A percentile compares a stretch with the other conserved stretches of the same genome.
Conservation (phyloP, 2,797 vertebrate genomes). For the Amazona ochrocephala region DNA sequence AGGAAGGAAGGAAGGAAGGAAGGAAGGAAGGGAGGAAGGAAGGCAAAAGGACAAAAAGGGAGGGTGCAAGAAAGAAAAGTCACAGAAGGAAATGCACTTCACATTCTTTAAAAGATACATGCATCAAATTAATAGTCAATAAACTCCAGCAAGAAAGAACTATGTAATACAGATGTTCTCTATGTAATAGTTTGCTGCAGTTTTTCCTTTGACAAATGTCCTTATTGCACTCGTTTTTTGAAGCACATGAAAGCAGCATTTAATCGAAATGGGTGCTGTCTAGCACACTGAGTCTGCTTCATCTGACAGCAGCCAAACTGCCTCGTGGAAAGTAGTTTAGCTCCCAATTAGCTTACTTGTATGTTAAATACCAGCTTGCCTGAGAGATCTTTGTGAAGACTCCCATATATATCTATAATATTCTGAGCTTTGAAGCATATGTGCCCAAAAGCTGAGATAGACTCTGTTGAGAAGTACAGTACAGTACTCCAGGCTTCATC, state of each 20-base stretch:
- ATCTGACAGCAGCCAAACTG: slow-evolving; percentile 82
- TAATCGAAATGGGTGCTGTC: slow-evolving; percentile 78
- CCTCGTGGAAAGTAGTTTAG: slow-evolving; percentile 80
- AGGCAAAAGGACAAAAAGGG: not conserved
- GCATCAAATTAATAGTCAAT: slow-evolving; percentile 83
- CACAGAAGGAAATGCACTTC: slow-evolving; percentile 63
- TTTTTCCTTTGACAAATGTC: slow-evolving; percentile 83
- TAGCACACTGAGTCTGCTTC: slow-evolving; percentile 72
- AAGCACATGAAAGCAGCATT: slow-evolving; percentile 78
- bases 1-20: no score
- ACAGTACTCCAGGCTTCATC: slow-evolving; percentile 70
- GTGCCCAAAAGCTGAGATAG: slow-evolving; percentile 72
- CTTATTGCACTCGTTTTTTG: slow-evolving; percentile 76
- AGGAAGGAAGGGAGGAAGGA: no score
- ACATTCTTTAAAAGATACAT: slow-evolving; percentile 79
- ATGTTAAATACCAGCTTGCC: slow-evolving; percentile 84
- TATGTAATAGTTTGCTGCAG: slow-evolving; percentile 77
- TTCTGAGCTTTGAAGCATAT: slow-evolving; percentile 80
- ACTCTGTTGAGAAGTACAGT: slow-evolving; percentile 72
- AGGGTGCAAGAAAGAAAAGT: slow-evolving; percentile 48
- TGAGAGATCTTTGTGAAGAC: slow-evolving; percentile 77
- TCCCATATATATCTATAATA: slow-evolving; percentile 77
- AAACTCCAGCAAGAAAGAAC: slow-evolving; percentile 76
- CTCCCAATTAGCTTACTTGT: slow-evolving; percentile 80
- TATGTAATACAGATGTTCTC: slow-evolving; percentile 79